phyloP scores from a whole-genome alignment of 2,797 vertebrate genomes.

The Lutjanus campechanus region DNA sequence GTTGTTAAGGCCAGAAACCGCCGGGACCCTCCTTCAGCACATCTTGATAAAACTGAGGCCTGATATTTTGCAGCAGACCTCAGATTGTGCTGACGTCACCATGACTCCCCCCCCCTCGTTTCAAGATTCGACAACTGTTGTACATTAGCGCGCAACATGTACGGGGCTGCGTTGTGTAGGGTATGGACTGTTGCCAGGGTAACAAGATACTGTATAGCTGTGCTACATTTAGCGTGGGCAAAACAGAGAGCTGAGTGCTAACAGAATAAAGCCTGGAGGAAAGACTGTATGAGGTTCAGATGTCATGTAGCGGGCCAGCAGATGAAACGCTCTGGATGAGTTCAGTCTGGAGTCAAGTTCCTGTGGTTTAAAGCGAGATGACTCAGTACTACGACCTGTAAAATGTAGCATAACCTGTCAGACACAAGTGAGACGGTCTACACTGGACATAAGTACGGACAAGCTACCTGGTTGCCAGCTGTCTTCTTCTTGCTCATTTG shows the following conservation, averaged over 20 bases:
- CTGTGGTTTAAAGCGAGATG: conserved; percentile 10
- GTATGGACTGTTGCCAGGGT: conserved; percentile 34
- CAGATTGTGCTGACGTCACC: conserved; percentile 1
- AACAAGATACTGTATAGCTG: conserved; percentile 57
- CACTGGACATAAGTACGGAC: background rate
- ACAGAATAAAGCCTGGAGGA: conserved; percentile 51
- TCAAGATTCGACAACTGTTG: conserved; percentile 61
- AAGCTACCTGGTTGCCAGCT: conserved; percentile 94
- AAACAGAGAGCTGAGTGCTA: conserved; percentile 55
- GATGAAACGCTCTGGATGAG: conserved; percentile 33
- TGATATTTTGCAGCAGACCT: conserved; percentile 13
- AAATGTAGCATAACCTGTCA: background rate
- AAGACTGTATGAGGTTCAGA: conserved; percentile 45
- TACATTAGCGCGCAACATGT: conserved; percentile 40
- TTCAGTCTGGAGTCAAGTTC: conserved; percentile 20
- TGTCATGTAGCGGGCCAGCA: conserved; percentile 34
- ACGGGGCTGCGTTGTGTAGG: conserved; percentile 39
- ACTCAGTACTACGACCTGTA: background rate
- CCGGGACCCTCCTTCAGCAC: background rate
- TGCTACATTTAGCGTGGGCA: conserved; percentile 55
- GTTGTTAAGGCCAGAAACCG: background rate
- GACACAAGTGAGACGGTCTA: background rate
- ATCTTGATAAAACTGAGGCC: background rate
- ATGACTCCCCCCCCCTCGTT: conserved; percentile 28
- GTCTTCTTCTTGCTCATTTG: conserved; percentile 98